Evolutionary conservation across 2,888 invertebrate species (phyloP).

Genomic region (Rhagonycha fulva): DNA sequence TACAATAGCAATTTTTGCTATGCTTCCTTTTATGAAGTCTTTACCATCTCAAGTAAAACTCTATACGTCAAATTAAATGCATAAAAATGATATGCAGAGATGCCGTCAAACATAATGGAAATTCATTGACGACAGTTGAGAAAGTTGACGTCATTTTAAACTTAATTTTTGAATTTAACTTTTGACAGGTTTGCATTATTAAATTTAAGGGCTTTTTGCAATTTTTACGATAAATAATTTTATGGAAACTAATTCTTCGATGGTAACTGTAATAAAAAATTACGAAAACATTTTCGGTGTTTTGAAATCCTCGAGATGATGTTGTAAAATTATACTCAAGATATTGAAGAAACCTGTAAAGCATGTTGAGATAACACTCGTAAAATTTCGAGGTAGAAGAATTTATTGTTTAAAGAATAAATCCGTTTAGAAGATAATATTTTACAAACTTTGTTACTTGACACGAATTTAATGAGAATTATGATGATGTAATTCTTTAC

Average conservation of each 20-base stretch:
- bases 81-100: not conserved
- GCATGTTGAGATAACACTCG: not conserved
- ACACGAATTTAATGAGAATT: not conserved
- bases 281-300: not conserved
- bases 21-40: slow-evolving; percentile 1
- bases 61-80: not conserved
- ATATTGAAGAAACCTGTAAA: not conserved
- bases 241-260: not conserved
- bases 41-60: not conserved
- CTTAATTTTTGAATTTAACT: not conserved
- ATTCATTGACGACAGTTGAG: not conserved
- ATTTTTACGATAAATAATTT: not conserved
- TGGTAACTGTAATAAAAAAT: not conserved
- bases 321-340: not conserved
- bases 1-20: slow-evolving; percentile 3
- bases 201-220: not conserved
- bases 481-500: not conserved
- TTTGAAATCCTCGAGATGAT: not conserved
- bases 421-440: not conserved
- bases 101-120: not conserved
- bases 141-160: not conserved
- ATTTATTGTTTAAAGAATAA: not conserved
- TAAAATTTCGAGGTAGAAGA: not conserved
- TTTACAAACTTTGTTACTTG: not conserved
- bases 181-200: not conserved